Evolutionary conservation across 2,113 vertebrate genomes (phyloP), one percentile per base, ranked within the genome.

Genomic region (Brienomyrus longianalis): DNA sequence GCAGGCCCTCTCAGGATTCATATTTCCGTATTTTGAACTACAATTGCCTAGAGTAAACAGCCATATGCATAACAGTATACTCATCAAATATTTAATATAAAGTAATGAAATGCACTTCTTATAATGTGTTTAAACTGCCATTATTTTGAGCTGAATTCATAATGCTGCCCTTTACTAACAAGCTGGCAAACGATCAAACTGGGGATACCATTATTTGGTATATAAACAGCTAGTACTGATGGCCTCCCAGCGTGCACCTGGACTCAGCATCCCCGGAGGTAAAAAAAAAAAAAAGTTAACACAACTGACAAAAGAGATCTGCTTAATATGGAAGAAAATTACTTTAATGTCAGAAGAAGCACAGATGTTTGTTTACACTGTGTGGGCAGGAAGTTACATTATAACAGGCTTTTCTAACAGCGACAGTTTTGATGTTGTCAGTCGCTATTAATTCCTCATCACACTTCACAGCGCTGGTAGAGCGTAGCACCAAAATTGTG

Each of bases 131-230:
- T 80, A 80, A 80, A 80, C 35, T 43, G 35, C 17, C 74, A 17
- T 80, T 80, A 80, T 80, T 56, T 80, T 80, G 74, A 80, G 74
- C 74, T 70, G 62, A 70, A 70, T 70, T 70, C 62, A 70, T 70
- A 70, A 70, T 70, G 62, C 10, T 70, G 62, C n/a, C 62, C 62
- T 80, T 80, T 80, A 39, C 74, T 80, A 80, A 80, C 74, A 43
- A 80, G 74, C 31, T 80, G 11, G 31, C 35, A 39, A 77, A 77
- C 5, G 70, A 39, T 77, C 70, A 77, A 77, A 77, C 70, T 77
- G 31, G 35, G 74, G 31, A 80, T 43, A 80, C 5, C 35, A 43
- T 80, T 80, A 39, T 80, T 43, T 80, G 35, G 35, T 80, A 80
- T 43, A 80, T 43, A 80, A 80, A 80, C 35, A 43, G 35, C 4